phyloP scores from a whole-genome alignment of 2,113 vertebrate genomes.

The Ramphastos sulfuratus region DNA sequence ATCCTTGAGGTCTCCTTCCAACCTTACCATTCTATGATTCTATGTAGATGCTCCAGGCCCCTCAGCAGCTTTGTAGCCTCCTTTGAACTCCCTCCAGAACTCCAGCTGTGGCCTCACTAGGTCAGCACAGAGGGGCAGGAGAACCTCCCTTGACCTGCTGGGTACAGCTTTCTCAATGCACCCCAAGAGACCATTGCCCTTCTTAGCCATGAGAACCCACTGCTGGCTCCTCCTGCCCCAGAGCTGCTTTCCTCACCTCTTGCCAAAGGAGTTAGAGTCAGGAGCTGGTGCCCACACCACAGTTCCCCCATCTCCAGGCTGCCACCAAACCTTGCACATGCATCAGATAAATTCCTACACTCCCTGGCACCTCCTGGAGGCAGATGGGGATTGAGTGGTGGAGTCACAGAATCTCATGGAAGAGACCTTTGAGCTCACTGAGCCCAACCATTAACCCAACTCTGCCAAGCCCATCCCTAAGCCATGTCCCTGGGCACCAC shows the following conservation, averaged over 20 bases:
- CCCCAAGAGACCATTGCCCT: too few relatives aligned
- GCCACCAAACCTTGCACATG: background rate
- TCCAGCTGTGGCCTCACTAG: too few relatives aligned
- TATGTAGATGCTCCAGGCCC: too few relatives aligned
- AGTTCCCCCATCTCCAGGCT: background rate
- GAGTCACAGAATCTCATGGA: background rate
- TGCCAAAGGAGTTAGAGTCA: background rate
- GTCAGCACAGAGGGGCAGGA: too few relatives aligned
- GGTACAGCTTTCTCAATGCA: too few relatives aligned
- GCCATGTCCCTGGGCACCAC: background rate
- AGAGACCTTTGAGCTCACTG: too few relatives aligned
- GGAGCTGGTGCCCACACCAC: accelerated
- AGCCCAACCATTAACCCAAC: background rate
- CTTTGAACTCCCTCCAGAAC: too few relatives aligned
- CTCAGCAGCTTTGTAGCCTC: too few relatives aligned
- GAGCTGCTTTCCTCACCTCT: accelerated
- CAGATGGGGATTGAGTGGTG: background rate
- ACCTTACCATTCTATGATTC: too few relatives aligned
- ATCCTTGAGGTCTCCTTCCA: too few relatives aligned
- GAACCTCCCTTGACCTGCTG: too few relatives aligned
- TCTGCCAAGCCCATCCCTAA: background rate
- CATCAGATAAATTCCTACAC: background rate
- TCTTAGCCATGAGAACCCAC: too few relatives aligned
- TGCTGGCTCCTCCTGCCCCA: background rate
- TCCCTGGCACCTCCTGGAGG: background rate